These are phyloP conservation scores for Macropodus opercularis DNA, from an alignment of 2,797 vertebrate genomes.

Conservation along the genomic window DNA sequence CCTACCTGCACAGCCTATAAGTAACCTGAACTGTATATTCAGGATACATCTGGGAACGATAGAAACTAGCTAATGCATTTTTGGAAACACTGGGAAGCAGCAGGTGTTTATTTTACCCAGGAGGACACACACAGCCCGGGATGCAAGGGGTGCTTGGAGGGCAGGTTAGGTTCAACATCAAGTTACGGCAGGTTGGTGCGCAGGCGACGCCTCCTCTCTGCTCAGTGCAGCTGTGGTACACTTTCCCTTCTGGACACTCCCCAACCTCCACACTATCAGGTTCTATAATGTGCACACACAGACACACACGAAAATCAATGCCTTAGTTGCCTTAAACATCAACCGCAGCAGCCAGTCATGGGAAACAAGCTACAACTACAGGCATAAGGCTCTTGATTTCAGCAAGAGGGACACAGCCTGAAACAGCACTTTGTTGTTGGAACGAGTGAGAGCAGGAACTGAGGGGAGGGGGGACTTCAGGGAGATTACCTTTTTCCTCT, in stretches of 20 bases:
- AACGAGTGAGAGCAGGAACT: slow-evolving; percentile 44
- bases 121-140: slow-evolving; percentile 92
- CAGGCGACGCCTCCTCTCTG: slow-evolving; percentile 91
- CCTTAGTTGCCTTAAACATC: slow-evolving; percentile 40
- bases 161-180: slow-evolving; percentile 98
- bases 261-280: slow-evolving; percentile 80
- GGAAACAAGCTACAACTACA: slow-evolving; percentile 59
- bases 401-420: slow-evolving; percentile 54
- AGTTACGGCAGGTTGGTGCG: slow-evolving; percentile 90
- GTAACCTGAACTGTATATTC: neutral
- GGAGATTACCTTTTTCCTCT: slow-evolving; percentile 82
- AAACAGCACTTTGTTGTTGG: slow-evolving; percentile 69
- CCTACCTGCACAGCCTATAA: neutral
- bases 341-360: slow-evolving; percentile 50
- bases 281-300: slow-evolving; percentile 63
- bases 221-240: slow-evolving; percentile 93
- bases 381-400: slow-evolving; percentile 66
- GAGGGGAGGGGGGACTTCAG: slow-evolving; percentile 23
- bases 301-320: slow-evolving; percentile 45
- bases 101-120: slow-evolving; percentile 83
- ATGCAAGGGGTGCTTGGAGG: slow-evolving; percentile 92
- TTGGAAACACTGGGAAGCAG: slow-evolving; percentile 7
- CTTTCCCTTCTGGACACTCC: slow-evolving; percentile 92
- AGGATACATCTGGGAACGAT: neutral
- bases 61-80: neutral